Conservation (phyloP, 2,888 invertebrate species). For the Gandaritis pyraliata region DNA sequence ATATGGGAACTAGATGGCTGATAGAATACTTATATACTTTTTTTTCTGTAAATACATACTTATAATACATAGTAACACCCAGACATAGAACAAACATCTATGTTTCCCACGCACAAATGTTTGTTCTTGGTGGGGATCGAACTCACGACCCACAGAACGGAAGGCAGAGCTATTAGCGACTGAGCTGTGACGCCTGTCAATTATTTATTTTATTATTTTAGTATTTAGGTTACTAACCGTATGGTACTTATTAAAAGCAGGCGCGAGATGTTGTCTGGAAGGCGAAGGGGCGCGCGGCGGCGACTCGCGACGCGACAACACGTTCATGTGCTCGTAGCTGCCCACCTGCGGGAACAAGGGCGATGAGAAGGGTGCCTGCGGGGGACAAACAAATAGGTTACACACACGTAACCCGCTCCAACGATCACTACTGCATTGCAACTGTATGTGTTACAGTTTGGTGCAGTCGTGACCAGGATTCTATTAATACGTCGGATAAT, state of each 20-base stretch:
- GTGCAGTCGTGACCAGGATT: neutral
- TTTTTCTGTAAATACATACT: no score
- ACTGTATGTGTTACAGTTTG: neutral
- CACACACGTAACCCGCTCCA: conserved; percentile 1
- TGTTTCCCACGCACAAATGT: no score
- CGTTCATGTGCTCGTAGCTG: conserved; percentile 97
- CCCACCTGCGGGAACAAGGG: conserved; percentile 86
- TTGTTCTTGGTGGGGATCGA: no score
- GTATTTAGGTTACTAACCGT: conserved; percentile 89
- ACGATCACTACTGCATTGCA: neutral
- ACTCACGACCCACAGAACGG: no score
- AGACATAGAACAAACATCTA: no score
- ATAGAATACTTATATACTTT: no score
- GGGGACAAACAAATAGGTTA: conserved; percentile 21
- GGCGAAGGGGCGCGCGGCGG: conserved; percentile 96
- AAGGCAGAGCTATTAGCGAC: no score
- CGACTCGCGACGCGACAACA: conserved; percentile 90
- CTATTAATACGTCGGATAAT: no score
- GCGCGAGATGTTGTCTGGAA: conserved; percentile 84
- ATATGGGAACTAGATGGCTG: no score
- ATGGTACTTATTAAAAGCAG: conserved; percentile 94
- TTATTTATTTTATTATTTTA: no score
- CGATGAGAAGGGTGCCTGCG: conserved; percentile 35
- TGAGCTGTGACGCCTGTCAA: no score
- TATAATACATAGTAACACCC: no score